phyloP scores from a whole-genome alignment of 2,797 vertebrate species.

The Sebastes vulpes region DNA sequence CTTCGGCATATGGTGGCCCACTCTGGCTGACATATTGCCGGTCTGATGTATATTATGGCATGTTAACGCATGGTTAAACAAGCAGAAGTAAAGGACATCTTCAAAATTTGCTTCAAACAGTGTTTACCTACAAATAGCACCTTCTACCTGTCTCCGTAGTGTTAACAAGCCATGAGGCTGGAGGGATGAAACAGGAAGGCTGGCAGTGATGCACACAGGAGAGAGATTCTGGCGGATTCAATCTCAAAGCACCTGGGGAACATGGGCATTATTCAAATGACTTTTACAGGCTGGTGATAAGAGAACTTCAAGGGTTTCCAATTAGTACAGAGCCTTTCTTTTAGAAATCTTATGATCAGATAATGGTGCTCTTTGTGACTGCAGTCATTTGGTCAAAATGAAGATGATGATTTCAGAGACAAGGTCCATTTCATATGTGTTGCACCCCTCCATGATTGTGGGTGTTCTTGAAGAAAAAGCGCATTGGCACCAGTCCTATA shows the following conservation, averaged over 20 bases:
- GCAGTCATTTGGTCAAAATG: conserved; percentile 41
- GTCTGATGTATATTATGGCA: background rate
- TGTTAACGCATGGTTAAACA: conserved; percentile 12
- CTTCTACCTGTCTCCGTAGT: conserved; percentile 7
- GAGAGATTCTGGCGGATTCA: conserved; percentile 31
- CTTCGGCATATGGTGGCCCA: too few relatives aligned
- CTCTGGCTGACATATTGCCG: too few relatives aligned
- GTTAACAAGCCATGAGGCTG: conserved; percentile 5
- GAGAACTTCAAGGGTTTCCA: conserved; percentile 63
- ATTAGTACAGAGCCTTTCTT: conserved; percentile 55
- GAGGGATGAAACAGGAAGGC: conserved; percentile 11
- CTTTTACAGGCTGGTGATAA: conserved; percentile 34
- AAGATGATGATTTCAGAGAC: conserved; percentile 21
- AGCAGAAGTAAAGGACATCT: conserved; percentile 1
- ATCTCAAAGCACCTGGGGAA: conserved; percentile 35
- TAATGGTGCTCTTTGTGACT: conserved; percentile 32
- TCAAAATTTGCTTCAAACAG: conserved; percentile 2
- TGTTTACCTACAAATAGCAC: conserved; percentile 13
- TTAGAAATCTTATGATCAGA: conserved; percentile 43
- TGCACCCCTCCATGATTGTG: background rate
- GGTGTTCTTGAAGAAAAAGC: conserved; percentile 18
- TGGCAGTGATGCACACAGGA: conserved; percentile 15
- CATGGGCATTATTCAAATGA: conserved; percentile 47
- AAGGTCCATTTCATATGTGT: conserved; percentile 8
- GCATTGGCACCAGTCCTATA: background rate